Evolutionary conservation across 2,888 invertebrate species (phyloP).

Genomic region (Spilosoma lubricipeda): DNA sequence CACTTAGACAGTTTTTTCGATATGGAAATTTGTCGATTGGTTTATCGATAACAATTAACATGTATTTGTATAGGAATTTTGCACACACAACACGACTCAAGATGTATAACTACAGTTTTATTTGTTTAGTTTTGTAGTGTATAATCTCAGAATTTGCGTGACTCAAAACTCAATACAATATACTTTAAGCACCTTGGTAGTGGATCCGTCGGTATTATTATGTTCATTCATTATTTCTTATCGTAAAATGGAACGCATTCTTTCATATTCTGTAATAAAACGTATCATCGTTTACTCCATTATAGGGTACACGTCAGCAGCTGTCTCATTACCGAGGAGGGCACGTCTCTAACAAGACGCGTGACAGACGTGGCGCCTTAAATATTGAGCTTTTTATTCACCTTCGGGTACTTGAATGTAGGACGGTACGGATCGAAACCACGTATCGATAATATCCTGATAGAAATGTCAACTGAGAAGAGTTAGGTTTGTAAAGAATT

Average conservation of each 20-base stretch:
- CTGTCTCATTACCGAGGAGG: slow-evolving; percentile 53
- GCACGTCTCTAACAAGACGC: slow-evolving; percentile 64
- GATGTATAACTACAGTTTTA: no score
- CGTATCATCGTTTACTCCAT: slow-evolving; percentile 30
- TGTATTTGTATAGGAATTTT: no score
- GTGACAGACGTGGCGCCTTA: slow-evolving; percentile 50
- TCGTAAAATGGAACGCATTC: slow-evolving; percentile 8
- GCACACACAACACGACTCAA: no score
- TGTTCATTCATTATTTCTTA: background rate
- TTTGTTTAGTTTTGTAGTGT: background rate
- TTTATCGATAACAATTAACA: no score
- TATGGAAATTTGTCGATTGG: no score
- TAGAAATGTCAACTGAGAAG: background rate
- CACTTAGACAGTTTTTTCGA: no score
- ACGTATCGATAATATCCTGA: background rate
- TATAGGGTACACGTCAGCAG: slow-evolving; percentile 35
- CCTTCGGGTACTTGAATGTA: slow-evolving; percentile 21
- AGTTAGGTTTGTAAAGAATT: background rate
- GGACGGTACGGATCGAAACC: background rate
- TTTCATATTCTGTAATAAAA: slow-evolving; percentile 12
- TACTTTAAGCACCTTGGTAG: background rate
- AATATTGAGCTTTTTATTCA: slow-evolving; percentile 43
- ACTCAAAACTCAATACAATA: background rate
- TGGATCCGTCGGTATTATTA: background rate
- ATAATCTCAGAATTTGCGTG: background rate